phyloP scores from a whole-genome alignment of 2,888 invertebrate genomes.

The Adelphocoris suturalis region DNA sequence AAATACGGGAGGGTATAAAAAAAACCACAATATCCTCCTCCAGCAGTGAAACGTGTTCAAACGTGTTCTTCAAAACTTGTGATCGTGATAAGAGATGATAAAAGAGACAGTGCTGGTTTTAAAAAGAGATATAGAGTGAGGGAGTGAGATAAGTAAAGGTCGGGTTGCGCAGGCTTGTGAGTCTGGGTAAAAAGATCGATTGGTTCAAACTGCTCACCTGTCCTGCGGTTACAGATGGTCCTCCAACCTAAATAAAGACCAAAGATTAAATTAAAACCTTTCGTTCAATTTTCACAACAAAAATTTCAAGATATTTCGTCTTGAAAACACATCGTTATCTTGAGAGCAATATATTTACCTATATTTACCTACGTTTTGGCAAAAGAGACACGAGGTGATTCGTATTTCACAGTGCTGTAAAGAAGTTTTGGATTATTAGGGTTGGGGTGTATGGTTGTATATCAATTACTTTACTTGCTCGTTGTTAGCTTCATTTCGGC shows the following conservation, averaged over 20 bases:
- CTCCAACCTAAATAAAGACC: conserved; percentile 65
- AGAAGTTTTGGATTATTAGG: too few species aligned
- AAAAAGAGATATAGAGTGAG: conserved; percentile 32
- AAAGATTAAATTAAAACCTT: background rate
- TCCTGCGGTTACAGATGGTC: conserved; percentile 63
- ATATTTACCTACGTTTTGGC: too few species aligned
- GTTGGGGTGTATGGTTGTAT: too few species aligned
- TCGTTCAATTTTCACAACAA: background rate
- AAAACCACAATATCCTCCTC: background rate
- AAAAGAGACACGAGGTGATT: too few species aligned
- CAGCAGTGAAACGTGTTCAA: background rate
- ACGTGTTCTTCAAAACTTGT: background rate
- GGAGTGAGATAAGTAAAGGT: conserved; percentile 5
- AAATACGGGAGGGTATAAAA: background rate
- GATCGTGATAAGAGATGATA: conserved; percentile 12
- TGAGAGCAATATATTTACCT: too few species aligned
- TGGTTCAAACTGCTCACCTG: conserved; percentile 68
- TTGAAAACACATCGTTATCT: too few species aligned
- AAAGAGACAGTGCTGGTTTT: conserved; percentile 22
- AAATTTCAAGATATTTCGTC: too few species aligned
- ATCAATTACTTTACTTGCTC: too few species aligned
- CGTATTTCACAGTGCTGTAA: too few species aligned
- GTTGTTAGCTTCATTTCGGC: too few species aligned
- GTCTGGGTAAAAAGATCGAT: conserved; percentile 69
- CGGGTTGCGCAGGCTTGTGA: conserved; percentile 64